A percentile compares a stretch with the other conserved stretches of the same genome.
Conservation (phyloP, 2,888 invertebrate genomes). For the Loripinus fragilis region DNA sequence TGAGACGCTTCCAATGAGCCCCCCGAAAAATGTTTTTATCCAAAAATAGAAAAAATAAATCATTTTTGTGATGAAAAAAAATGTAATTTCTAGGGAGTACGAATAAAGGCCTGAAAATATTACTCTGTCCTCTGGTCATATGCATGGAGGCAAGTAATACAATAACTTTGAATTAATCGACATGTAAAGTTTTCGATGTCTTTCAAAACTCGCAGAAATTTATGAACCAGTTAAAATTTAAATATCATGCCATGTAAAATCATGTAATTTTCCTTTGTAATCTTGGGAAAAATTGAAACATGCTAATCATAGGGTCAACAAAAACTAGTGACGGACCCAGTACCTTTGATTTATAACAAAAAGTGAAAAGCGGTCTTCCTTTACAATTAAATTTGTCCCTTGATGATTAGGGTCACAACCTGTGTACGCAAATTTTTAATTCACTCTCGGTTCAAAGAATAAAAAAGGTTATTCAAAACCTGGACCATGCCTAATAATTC, state of each 20-base stretch:
- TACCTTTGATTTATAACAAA: slow-evolving; percentile 14
- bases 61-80: no score
- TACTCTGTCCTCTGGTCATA: not conserved
- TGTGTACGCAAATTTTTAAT: slow-evolving; percentile 11
- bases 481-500: slow-evolving; percentile 1
- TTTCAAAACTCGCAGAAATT: slow-evolving; percentile 11
- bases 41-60: no score
- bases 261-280: slow-evolving; percentile 14
- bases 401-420: slow-evolving; percentile 6
- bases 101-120: not conserved
- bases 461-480: slow-evolving; percentile 1
- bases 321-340: not conserved
- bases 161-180: slow-evolving; percentile 15
- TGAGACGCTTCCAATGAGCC: no score
- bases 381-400: slow-evolving; percentile 6
- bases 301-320: slow-evolving; percentile 1
- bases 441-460: not conserved
- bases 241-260: slow-evolving; percentile 16
- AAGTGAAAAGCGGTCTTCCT: not conserved
- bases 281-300: slow-evolving; percentile 5
- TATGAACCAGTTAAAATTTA: slow-evolving; percentile 1
- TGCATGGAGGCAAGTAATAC: not conserved
- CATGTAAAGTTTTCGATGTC: slow-evolving; percentile 12
- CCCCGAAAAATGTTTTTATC: no score
- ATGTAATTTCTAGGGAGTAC: no score